Evolutionary conservation across 2,113 vertebrate genomes (phyloP), one percentile per base, ranked within the genome.

Genomic region (Stigmatopora argus): DNA sequence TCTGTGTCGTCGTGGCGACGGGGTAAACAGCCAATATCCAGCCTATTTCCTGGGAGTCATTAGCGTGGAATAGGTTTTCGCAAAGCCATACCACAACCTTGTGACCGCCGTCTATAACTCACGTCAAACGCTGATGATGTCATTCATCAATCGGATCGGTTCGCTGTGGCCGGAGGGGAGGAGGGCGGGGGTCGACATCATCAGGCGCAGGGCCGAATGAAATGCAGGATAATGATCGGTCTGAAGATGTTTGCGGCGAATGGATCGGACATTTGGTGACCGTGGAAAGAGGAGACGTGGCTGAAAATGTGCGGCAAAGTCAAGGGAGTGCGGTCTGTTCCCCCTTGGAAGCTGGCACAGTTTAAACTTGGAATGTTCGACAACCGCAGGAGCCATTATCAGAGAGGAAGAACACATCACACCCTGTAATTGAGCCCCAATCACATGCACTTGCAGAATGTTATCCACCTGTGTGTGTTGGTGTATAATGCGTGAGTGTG

Each of bases 81-180:
- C 82, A 86, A 86, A 64, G 62, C 62, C 48, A 14, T 45, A 84
- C 88, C 31, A 78, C 84, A 81, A 88, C 84, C 83, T 77, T 78
- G 60, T 87, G 89, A 85, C 86, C 87, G 23, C 74, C 34, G 73
- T 83, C 85, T 81, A 91, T 90, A 87, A 90, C 87, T 92, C 85
- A 87, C 82, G 85, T 85, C 85, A 85, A 62, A 64, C 60, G 41
- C 83, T 92, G 91, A 92, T 92, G 91, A 94, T 93, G 91, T 92
- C 88, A 91, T 86, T 89, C 85, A 89, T 92, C 92, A 91, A 86
- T 79, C 41, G 59, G 58, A 49, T 7, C 79, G 77, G 45, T 86
- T 78, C 63, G 85, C 90, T 59, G 71, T 60, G 75, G 85, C 86
- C 78, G 73, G 61, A 71, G 69, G 68, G 13, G 74, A 41, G 66